Conservation (phyloP, 2,797 vertebrate species). For the Acomys russatus region DNA sequence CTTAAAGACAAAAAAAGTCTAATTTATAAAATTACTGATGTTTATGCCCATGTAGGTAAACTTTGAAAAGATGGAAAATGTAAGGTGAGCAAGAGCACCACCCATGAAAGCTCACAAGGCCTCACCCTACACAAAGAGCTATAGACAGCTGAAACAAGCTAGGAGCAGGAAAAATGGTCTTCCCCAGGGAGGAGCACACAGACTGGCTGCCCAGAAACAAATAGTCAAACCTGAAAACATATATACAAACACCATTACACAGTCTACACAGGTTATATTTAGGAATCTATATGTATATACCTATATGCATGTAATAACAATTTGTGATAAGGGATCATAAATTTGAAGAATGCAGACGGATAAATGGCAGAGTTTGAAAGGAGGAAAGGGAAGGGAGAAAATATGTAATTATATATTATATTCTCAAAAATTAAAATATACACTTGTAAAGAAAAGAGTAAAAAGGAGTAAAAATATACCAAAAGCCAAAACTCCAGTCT, state of each 20-base stretch:
- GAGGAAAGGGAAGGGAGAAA: not conserved
- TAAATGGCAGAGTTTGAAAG: not conserved
- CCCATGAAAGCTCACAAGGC: not conserved
- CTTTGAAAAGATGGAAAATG: not conserved
- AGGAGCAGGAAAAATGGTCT: not conserved
- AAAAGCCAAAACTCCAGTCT: not conserved
- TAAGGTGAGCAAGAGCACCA: not conserved
- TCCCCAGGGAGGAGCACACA: not conserved
- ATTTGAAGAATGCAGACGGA: not conserved
- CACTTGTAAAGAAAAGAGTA: not conserved
- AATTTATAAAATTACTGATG: not conserved
- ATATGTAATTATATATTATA: not conserved
- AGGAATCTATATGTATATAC: not conserved
- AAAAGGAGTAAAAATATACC: not conserved
- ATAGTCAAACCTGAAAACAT: no score
- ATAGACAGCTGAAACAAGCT: not conserved
- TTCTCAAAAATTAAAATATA: not conserved
- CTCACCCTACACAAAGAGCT: not conserved
- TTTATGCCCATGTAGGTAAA: constrained; percentile 9
- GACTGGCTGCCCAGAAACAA: not conserved
- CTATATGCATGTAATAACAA: not conserved
- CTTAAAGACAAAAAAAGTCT: constrained; percentile 7
- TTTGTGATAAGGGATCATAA: not conserved
- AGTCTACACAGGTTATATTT: not conserved
- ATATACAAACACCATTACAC: not conserved